Base-by-base conservation (phyloP, 2,797 vertebrate genomes). In the Melopsittacus undulatus region DNA sequence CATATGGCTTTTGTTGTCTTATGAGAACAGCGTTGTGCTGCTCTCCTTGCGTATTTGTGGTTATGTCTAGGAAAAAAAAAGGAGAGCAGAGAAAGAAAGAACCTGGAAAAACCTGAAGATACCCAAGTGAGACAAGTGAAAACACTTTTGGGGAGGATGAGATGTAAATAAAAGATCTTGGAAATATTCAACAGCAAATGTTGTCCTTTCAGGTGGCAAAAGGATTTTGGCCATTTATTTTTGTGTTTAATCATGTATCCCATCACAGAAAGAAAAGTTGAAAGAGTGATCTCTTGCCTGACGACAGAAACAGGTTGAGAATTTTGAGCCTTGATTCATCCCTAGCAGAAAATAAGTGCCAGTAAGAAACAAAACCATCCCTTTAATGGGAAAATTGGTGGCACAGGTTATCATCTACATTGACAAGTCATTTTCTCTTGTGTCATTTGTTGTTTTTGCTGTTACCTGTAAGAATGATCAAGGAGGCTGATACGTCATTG, bases 401-500 rank as follows among this genome's bases (percentile, higher is more conserved):
- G 56, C 68, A 80, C 30, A 36, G 86, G 72, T 92, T 69, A 85
- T 74, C 61, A 72, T 56, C 92, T 94, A 20, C 51, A 74, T 89
- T 76, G 88, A 77, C 81, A 94, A 84, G 45, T 87, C 3, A 3
- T 95, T 77, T 92, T 70, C 78, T 92, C 72, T 69, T n/a, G 40
- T 95, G 83, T 80, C 75, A 57, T 75, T 70, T 83, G 87, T 90
- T 91, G 48, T 1, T 87, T 91, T 93, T 83, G 64, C 75, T 80
- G 74, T 87, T 96, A 83, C 75, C 72, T 90, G 51, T 92, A 64
- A 72, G 61, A 87, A 70, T 49, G 88, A 94, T 95, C 85, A 95
- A 91, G 92, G 83, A 87, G 63, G 67, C 42, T 84, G 80, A 21
- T 87, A 30, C 52, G 74, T 84, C 77, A 87, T 24, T 77, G 56